These are phyloP conservation scores for Folsomia candida DNA, from an alignment of 2,888 invertebrate genomes.

Conservation along the genomic window DNA sequence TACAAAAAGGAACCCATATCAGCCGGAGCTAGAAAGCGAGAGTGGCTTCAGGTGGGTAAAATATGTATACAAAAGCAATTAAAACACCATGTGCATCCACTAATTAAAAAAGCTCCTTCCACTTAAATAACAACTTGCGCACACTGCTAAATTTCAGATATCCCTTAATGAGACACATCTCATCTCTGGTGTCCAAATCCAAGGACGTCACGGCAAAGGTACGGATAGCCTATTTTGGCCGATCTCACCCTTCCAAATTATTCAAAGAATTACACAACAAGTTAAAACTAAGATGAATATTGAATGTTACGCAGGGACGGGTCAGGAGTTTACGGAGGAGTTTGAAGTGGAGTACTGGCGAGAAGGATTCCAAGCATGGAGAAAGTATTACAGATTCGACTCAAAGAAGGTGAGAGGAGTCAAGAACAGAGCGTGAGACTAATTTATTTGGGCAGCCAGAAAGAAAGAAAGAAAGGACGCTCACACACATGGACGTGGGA, in stretches of 20 bases:
- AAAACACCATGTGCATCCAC: neutral
- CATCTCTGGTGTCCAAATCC: conserved; percentile 71
- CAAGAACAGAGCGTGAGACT: conserved; percentile 12
- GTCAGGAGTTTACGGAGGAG: conserved; percentile 71
- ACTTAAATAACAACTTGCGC: neutral
- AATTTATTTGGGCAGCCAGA: conserved; percentile 30
- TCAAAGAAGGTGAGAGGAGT: conserved; percentile 61
- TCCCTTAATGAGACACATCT: conserved; percentile 58
- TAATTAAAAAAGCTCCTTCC: neutral
- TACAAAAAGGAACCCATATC: conserved; percentile 62
- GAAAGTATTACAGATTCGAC: conserved; percentile 65
- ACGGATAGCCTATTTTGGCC: too few species aligned
- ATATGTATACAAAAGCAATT: neutral
- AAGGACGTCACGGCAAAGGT: conserved; percentile 67
- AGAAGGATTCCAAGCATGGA: conserved; percentile 63
- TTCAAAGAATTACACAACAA: too few species aligned
- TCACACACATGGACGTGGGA: conserved; percentile 13
- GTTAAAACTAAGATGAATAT: too few species aligned
- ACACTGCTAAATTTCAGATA: conserved; percentile 27
- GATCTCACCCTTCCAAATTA: too few species aligned
- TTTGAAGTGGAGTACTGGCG: conserved; percentile 70
- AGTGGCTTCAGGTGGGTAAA: conserved; percentile 60
- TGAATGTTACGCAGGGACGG: conserved; percentile 66
- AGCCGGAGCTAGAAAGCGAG: conserved; percentile 63
- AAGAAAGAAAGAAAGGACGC: conserved; percentile 1